Base-by-base conservation (phyloP, 2,888 invertebrate genomes). In the Lissonota sp. region DNA sequence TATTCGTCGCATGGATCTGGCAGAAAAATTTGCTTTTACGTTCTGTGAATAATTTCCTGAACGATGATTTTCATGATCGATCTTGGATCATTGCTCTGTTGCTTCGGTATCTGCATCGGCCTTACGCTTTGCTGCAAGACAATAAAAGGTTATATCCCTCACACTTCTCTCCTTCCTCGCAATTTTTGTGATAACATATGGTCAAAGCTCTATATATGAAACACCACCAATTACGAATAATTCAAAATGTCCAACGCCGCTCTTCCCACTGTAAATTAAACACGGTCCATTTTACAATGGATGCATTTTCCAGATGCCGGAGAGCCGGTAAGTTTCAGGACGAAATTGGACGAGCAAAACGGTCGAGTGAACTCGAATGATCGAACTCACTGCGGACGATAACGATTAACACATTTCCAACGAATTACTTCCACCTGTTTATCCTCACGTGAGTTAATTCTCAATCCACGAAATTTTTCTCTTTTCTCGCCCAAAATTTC, bases 41-140 rank as follows among this genome's bases (percentile, higher is more conserved):
- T 62, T 26, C n/a, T 53, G 6, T 51, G 7, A 72, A 67, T 12
- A 66, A 0, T 10, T 26, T 53, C 53, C 8, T 39, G 51, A 16
- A 3, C 26, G 10, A 80, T 80, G 80, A 80, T 79, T 69, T 51
- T 85, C 46, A 74, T 81, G 69, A 62, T 85, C 76, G 84, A 84
- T 71, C 58, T 81, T 53, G 83, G 83, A n/a, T 64, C 79, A 26
- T 66, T 83, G 5, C 77, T 83, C 42, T 83, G 83, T 40, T 83
- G 70, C 63, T 83, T 78, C 26, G 79, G 83, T 6, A 67, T 83
- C 49, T 77, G 79, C 72, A 64, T 81, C 51, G 81, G 79, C 14
- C 26, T 83, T 5, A 81, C 82, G 5, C 26, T 82, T 40, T 82
- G 84, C 70, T 79, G 80, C 72, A 70, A 74, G 66, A 66, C 75